Base-by-base conservation (phyloP, 30 jellyfish, hydroid and myxozoan genomes). In the Rhopilema esculentum region DNA sequence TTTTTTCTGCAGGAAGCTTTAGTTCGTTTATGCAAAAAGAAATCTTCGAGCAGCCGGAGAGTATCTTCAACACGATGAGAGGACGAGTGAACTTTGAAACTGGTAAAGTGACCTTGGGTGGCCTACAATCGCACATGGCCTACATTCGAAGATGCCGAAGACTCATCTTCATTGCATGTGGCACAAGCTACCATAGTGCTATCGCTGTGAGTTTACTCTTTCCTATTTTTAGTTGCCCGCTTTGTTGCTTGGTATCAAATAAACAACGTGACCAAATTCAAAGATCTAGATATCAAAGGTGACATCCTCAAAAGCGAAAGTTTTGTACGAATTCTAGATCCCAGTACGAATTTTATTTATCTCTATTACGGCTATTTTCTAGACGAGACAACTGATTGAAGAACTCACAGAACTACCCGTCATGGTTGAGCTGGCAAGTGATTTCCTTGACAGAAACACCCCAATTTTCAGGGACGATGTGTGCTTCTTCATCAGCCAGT, bases 21-120 rank as follows among this genome's bases (percentile, higher is more conserved):
- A 83, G 96, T 33, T 71, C 99, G 8, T 96, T 96, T 49, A 96
- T 96, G 99, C 98, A 96, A 80, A 96, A 96, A 75, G 99, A 96
- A 83, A 96, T 96, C 80, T 94, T 96, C 84, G 99, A 96, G 89
- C 99, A 96, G 63, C 99, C 99, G 20, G 99, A 96, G 66, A 88
- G 98, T 32, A 85, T 89, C 23, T 83, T 69, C 85, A 96, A 96
- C 69, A 96, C 99, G 15, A 91, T 96, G 98, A 75, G 99, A 49
- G 99, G 99, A 57, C 81, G 99, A 27, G 98, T 96, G 72, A 96
- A 96, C 83, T 92, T 92, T 71, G 95, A 92, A 51, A 68, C 84
- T 20, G 91, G 85, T 22, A 23, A 32, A 16, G 98, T 96, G 23
- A 71, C 82, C 27, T 94, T 96, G 18, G 99, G 99, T 24, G 99